phyloP scores from a whole-genome alignment of 2,113 vertebrate species.

The Empidonax traillii region DNA sequence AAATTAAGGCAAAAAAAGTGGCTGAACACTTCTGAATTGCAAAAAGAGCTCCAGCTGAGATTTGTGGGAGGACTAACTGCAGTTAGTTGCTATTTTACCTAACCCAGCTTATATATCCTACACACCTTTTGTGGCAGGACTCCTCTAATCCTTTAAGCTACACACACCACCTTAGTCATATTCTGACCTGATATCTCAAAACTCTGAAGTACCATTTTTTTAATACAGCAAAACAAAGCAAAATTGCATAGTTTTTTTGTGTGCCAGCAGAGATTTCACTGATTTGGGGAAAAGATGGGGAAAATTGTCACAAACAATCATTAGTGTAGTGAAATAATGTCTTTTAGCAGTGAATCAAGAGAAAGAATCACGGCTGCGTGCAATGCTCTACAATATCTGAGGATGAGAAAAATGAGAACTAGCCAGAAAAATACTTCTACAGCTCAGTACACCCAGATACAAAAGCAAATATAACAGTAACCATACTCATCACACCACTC shows the following conservation, averaged over 20 bases:
- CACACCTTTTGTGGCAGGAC: background rate
- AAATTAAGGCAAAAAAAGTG: background rate
- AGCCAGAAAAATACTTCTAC: background rate
- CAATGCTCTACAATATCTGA: background rate
- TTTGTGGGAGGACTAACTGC: background rate
- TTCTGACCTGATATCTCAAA: background rate
- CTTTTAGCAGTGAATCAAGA: background rate
- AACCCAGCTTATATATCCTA: background rate
- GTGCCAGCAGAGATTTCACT: background rate
- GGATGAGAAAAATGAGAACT: background rate
- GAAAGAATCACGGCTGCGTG: background rate
- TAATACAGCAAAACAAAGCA: background rate
- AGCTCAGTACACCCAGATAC: background rate
- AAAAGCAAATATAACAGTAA: background rate
- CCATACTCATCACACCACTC: background rate
- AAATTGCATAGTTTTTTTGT: background rate
- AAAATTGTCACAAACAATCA: background rate
- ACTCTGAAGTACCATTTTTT: background rate
- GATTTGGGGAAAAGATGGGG: background rate
- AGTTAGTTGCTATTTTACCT: background rate
- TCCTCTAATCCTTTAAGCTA: background rate
- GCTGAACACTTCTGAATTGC: background rate
- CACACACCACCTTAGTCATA: background rate
- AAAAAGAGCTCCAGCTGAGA: background rate
- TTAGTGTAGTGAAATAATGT: background rate